A percentile compares a stretch with the other conserved stretches of the same genome.
Evolutionary conservation across 2,113 vertebrate species (phyloP).

Genomic region (Pedetes capensis): DNA sequence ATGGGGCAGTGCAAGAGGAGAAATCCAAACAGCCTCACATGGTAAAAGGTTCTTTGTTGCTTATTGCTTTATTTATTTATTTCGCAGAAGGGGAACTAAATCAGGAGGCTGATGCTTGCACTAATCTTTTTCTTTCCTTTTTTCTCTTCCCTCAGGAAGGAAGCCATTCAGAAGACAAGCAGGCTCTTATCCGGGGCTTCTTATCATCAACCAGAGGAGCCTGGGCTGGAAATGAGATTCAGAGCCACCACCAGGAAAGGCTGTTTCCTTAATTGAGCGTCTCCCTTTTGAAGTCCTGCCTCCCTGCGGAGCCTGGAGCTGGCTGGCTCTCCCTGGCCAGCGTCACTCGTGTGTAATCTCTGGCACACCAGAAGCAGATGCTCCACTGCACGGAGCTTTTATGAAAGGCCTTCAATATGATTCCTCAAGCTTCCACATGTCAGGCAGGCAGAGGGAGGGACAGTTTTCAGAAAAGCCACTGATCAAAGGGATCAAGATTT

Average conservation of each 20-base stretch:
- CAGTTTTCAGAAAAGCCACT: constrained; percentile 32
- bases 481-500: constrained; percentile 35
- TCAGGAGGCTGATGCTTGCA: neutral
- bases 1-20: neutral
- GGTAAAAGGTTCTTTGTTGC: neutral
- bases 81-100: constrained; percentile 8
- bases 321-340: constrained; percentile 22
- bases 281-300: constrained; percentile 66
- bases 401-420: constrained; percentile 54
- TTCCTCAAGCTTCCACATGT: constrained; percentile 40
- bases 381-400: neutral
- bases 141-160: constrained; percentile 40
- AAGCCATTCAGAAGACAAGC: constrained; percentile 64
- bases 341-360: constrained; percentile 55
- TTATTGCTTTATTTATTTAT: neutral
- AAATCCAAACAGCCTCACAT: neutral
- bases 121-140: constrained; percentile 29
- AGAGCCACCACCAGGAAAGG: constrained; percentile 2
- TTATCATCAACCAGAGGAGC: constrained; percentile 60
- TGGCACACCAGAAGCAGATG: constrained; percentile 57
- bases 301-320: constrained; percentile 36
- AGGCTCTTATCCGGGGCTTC: constrained; percentile 51
- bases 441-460: neutral
- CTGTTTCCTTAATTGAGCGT: constrained; percentile 56
- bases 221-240: constrained; percentile 63